These are phyloP conservation scores for Actinia equina DNA, from an alignment of 64 coral and sea anemone species.

Conservation along the genomic window DNA sequence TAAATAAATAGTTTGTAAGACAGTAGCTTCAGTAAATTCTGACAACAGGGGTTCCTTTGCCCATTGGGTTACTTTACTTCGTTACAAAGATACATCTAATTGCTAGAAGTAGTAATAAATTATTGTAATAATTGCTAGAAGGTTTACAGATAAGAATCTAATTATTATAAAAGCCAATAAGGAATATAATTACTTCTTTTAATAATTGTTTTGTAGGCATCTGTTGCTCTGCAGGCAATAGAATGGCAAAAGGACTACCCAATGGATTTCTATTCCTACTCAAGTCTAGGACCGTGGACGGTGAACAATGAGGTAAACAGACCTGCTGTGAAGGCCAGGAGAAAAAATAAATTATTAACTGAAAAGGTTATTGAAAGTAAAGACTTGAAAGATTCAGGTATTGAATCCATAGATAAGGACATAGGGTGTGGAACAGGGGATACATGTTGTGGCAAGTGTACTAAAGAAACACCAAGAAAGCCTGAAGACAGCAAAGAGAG, in stretches of 20 bases:
- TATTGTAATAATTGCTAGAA: too few species aligned
- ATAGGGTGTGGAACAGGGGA: slow-evolving; percentile 10
- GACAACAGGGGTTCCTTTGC: too few species aligned
- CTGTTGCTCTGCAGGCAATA: slow-evolving; percentile 71
- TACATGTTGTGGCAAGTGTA: slow-evolving; percentile 61
- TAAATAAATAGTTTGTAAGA: too few species aligned
- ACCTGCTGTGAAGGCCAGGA: slow-evolving; percentile 14
- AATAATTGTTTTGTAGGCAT: slow-evolving; percentile 48
- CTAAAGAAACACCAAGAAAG: not conserved
- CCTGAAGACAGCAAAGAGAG: not conserved
- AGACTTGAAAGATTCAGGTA: not conserved
- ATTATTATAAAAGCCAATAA: too few species aligned
- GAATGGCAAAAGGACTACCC: slow-evolving; percentile 83
- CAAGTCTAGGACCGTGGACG: slow-evolving; percentile 86
- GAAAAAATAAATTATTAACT: slow-evolving; percentile 28
- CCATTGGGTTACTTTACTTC: too few species aligned
- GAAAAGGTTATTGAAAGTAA: not conserved
- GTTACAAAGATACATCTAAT: too few species aligned
- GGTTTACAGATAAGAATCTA: too few species aligned
- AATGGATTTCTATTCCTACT: slow-evolving; percentile 93
- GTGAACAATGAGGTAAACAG: slow-evolving; percentile 73
- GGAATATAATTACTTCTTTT: too few species aligned
- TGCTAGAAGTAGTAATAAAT: too few species aligned
- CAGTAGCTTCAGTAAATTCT: too few species aligned
- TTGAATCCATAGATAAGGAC: slow-evolving; percentile 8